Base-by-base conservation (phyloP, 2,797 vertebrate species). In the Psittacula echo region DNA sequence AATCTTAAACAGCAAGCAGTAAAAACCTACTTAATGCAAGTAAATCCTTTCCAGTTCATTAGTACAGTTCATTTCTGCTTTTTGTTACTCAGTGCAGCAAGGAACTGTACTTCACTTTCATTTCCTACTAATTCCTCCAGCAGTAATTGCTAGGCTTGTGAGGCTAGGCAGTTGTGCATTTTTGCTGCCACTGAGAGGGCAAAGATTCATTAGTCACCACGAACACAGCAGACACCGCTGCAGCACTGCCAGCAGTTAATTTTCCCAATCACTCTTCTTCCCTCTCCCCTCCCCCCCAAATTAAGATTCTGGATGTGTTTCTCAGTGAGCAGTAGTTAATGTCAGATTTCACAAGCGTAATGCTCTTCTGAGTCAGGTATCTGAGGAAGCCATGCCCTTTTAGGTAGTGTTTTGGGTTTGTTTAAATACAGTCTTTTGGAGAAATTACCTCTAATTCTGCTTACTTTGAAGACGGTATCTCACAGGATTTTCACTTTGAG, bases 401-500 rank as follows among this genome's bases (percentile, higher is more conserved):
- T 23, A 84, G 87, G 70, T 45, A 68, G 34, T 0, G 0, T 41
- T 60, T 22, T 18, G 39, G 50, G 77, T 72, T 67, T 75, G 45
- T 67, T 74, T 71, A 56, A 85, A 90, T 34, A 66, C 58, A 70
- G 85, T 24, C 48, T 87, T 94, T 93, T 81, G 58, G 87, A 95
- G 84, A 95, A 95, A 95, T 92, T 92, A 77, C 79, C 70, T 92
- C 94, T 93, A 95, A 95, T 96, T 92, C 92, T 96, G 85, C 75
- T 84, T 85, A 51, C 94, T 97, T 93, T 93, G 93, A 97, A 96
- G 95, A 94, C 3, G 76, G 68, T 85, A 92, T 95, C 92, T 96
- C 92, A 68, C 73, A 89, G 88, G 90, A 96, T 96, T 95, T 95
- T 95, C 93, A 87, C 95, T 95, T 56, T 87, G 94, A 96, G 95